These are phyloP conservation scores for Gallirallus australis DNA, from an alignment of 2,797 vertebrate genomes.

Conservation along the genomic window DNA sequence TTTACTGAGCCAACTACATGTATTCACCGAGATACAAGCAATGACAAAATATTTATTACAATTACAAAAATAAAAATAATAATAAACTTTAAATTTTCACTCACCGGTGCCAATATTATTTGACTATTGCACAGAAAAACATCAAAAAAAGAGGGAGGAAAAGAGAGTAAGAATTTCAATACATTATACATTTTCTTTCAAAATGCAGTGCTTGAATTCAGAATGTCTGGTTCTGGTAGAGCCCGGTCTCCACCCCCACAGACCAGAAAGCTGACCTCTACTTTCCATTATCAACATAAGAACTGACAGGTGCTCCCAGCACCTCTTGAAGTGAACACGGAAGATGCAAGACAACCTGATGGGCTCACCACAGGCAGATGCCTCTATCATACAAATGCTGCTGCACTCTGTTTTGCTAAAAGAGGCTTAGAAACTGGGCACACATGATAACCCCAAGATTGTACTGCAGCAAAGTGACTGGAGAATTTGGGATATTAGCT, in stretches of 20 bases:
- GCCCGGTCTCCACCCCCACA: neutral
- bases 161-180: slow-evolving; percentile 27
- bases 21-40: neutral
- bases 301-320: neutral
- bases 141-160: neutral
- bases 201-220: neutral
- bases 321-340: neutral
- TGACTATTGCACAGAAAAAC: slow-evolving; percentile 18
- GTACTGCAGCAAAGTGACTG: neutral
- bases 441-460: neutral
- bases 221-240: neutral
- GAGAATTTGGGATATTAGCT: neutral
- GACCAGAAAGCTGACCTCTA: neutral
- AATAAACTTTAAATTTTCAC: slow-evolving; percentile 21
- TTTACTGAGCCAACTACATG: neutral
- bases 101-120: slow-evolving; percentile 22
- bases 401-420: neutral
- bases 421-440: neutral
- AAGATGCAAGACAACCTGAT: neutral
- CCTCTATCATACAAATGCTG: neutral
- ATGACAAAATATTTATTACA: neutral
- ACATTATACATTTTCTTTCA: neutral
- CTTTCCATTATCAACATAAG: neutral
- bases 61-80: neutral
- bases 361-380: neutral